Conservation (phyloP, 2,113 vertebrate genomes). For the Stictonetta naevosa region DNA sequence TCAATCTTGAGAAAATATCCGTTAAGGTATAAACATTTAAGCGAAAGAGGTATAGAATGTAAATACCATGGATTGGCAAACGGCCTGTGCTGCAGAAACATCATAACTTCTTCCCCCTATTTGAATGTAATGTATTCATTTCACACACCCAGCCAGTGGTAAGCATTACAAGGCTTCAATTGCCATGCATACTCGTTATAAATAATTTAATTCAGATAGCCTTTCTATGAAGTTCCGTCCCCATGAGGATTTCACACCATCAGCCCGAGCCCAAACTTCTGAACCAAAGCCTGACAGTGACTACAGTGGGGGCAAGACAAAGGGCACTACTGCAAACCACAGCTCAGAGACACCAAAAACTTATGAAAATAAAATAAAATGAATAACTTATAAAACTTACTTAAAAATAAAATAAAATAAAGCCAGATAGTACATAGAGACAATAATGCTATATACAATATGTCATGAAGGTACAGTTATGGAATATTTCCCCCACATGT, state of each 20-base stretch:
- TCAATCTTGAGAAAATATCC: constrained; percentile 60
- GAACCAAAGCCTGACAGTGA: not conserved
- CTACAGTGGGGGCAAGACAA: not conserved
- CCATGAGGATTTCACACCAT: not conserved
- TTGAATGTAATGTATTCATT: not conserved
- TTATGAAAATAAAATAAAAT: too few relatives aligned
- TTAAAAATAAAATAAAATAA: not conserved
- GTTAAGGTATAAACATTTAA: constrained; percentile 57
- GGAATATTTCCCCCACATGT: not conserved
- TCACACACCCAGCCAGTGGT: not conserved
- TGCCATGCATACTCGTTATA: constrained; percentile 19
- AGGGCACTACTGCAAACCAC: not conserved
- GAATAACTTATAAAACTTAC: too few relatives aligned
- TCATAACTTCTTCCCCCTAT: not conserved
- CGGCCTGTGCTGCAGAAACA: not conserved
- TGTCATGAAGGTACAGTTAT: not conserved
- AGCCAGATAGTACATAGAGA: not conserved
- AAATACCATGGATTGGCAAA: not conserved
- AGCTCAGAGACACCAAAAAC: not conserved
- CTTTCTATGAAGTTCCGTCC: constrained; percentile 4
- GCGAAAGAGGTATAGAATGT: not conserved
- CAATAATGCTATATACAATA: not conserved
- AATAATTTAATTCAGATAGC: constrained; percentile 38
- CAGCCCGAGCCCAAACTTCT: not conserved
- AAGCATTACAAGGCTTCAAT: not conserved